phyloP scores from a whole-genome alignment of 1,140 invertebrate species.

The Schmidtea mediterranea region DNA sequence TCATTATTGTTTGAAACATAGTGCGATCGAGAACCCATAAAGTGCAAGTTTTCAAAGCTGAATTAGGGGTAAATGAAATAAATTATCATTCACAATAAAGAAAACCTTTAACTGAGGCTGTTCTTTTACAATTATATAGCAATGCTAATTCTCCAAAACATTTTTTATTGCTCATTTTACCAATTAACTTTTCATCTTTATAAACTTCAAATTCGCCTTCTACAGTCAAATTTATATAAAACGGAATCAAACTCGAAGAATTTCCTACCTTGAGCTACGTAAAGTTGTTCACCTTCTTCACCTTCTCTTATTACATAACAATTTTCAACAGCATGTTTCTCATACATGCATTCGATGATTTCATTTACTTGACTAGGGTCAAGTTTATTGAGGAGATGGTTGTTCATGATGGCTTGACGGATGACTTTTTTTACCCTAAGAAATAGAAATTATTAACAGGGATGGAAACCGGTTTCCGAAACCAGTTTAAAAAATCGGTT shows the following conservation, averaged over 20 bases:
- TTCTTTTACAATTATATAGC: constrained; percentile 24
- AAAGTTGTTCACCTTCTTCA: not conserved
- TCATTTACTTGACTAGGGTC: not conserved
- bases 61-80: not conserved
- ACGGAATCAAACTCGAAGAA: not conserved
- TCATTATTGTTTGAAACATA: constrained; percentile 1
- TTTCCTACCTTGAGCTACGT: not conserved
- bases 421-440: constrained; percentile 1
- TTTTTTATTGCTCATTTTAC: not conserved
- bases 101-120: constrained; percentile 27
- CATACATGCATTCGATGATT: constrained; percentile 1
- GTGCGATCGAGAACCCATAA: not conserved
- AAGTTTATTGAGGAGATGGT: not conserved
- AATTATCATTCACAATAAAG: not conserved
- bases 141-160: constrained; percentile 24
- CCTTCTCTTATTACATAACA: constrained; percentile 1
- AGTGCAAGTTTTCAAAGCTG: not conserved
- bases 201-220: constrained; percentile 2
- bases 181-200: not conserved
- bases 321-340: not conserved
- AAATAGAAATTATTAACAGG: no score
- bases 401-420: not conserved
- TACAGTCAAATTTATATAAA: not conserved
- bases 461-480: no score
- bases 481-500: no score